Evolutionary conservation across 2,888 invertebrate genomes (phyloP).

Genomic region (Scelioninae gen. 1): DNA sequence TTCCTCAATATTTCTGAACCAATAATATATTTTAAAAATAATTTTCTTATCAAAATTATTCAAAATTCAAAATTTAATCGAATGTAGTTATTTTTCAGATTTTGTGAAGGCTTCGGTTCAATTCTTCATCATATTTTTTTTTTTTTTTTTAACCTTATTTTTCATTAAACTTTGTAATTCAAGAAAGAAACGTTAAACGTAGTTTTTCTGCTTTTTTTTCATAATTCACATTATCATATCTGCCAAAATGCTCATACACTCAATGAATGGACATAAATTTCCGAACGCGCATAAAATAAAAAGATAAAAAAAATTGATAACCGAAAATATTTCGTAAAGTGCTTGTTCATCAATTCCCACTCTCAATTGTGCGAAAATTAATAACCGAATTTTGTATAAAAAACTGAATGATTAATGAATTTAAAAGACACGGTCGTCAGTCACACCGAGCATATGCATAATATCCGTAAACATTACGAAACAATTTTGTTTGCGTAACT

Average conservation of each 20-base stretch:
- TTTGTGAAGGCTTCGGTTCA: too few relatives aligned
- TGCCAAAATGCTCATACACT: neutral
- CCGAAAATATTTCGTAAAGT: conserved; percentile 11
- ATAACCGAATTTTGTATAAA: conserved; percentile 36
- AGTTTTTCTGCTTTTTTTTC: too few relatives aligned
- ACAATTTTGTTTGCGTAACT: conserved; percentile 38
- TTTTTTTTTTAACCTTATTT: too few relatives aligned
- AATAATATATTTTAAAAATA: too few relatives aligned
- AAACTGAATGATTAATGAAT: conserved; percentile 36
- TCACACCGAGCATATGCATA: conserved; percentile 17
- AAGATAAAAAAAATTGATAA: neutral
- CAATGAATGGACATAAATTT: conserved; percentile 4
- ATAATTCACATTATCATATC: too few relatives aligned
- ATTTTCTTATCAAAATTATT: too few relatives aligned
- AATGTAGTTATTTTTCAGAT: too few relatives aligned
- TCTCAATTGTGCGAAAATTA: conserved; percentile 32
- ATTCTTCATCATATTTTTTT: too few relatives aligned
- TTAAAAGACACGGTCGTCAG: conserved; percentile 23
- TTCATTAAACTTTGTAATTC: too few relatives aligned
- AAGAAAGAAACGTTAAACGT: too few relatives aligned
- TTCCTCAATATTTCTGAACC: too few relatives aligned
- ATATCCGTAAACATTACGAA: conserved; percentile 53
- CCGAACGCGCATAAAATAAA: neutral
- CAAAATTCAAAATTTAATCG: too few relatives aligned
- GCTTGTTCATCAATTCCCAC: neutral